These are phyloP conservation scores for Rhaphigaster nebulosa DNA, from an alignment of 2,888 invertebrate genomes.

Conservation along the genomic window DNA sequence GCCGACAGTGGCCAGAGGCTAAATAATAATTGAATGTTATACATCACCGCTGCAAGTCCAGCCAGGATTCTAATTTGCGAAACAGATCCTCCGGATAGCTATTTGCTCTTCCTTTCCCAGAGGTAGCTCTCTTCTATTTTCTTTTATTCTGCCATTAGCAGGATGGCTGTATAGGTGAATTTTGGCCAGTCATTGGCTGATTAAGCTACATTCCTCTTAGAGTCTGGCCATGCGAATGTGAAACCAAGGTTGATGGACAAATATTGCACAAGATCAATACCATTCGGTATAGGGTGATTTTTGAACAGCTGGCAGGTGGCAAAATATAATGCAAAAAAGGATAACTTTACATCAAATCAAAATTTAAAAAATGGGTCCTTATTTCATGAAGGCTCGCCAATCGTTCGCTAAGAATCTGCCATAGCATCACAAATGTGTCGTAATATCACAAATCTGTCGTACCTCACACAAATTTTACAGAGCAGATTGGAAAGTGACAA, in stretches of 20 bases:
- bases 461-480: neutral
- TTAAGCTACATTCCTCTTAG: conserved; percentile 33
- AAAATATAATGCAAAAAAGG: neutral
- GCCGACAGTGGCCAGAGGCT: conserved; percentile 25
- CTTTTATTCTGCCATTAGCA: conserved; percentile 39
- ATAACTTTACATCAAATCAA: too few relatives aligned
- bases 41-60: conserved; percentile 43
- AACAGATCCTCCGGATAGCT: conserved; percentile 42
- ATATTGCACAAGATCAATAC: neutral
- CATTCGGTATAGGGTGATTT: too few relatives aligned
- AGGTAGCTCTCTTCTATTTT: conserved; percentile 13
- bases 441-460: too few relatives aligned
- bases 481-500: neutral
- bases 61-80: conserved; percentile 31
- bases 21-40: conserved; percentile 56
- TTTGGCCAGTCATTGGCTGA: conserved; percentile 49
- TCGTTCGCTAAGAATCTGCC: too few relatives aligned
- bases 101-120: conserved; percentile 43
- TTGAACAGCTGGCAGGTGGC: too few relatives aligned
- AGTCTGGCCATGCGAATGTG: neutral
- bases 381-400: neutral
- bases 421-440: too few relatives aligned
- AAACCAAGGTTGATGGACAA: neutral
- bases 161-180: neutral
- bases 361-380: too few relatives aligned